Base-by-base conservation (phyloP, 37 sponge, comb jelly and placozoan species). In the Geodia barretti region DNA sequence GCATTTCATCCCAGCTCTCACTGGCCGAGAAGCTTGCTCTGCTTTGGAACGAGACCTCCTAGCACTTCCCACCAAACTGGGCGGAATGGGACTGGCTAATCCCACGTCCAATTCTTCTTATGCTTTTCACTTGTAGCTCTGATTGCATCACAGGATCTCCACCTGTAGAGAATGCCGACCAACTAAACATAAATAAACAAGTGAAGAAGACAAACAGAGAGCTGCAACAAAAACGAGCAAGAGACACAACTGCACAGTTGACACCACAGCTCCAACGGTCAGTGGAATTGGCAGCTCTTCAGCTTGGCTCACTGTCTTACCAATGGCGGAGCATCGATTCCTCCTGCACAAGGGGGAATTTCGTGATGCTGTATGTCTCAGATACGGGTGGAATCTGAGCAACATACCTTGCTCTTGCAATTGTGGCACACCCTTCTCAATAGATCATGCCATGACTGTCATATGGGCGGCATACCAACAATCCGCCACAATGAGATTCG, bases 1-100 rank as follows among this genome's bases (percentile, higher is more conserved):
- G 40, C 35, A 4, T 17, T 67, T 78, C 43, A 78, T 66, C 33
- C 79, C 68, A 14, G 41, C 79, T 4, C 41, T 78, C 2, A 78
- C 83, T 4, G 83, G 83, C 54, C 64, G 73, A 2, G 65, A 65
- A 26, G 54, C 83, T 34, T 82, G 83, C 32, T 82, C 83, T n/a
- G 64, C 37, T 29, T 4, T 69, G 8, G 41, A 39, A 41, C 70
- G 85, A 71, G 72, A 85, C 36, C 63, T 85, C 25, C 40, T 85
- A 30, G 71, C 73, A 14, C 72, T 85, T 3, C 85, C 85, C 39
- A 64, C 62, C 14, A 4, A 64, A 26, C 73, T 85, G 21, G 87
- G 84, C 72, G 89, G 84, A n/a, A n/a, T n/a, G n/a, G n/a, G n/a
- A n/a, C n/a, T n/a, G n/a, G n/a, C n/a, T n/a, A n/a, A n/a, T n/a